A percentile compares a stretch with the other conserved stretches of the same genome.
These are phyloP conservation scores for Leptocoma aspasia DNA, from an alignment of 2,113 vertebrate genomes.

Conservation along the genomic window DNA sequence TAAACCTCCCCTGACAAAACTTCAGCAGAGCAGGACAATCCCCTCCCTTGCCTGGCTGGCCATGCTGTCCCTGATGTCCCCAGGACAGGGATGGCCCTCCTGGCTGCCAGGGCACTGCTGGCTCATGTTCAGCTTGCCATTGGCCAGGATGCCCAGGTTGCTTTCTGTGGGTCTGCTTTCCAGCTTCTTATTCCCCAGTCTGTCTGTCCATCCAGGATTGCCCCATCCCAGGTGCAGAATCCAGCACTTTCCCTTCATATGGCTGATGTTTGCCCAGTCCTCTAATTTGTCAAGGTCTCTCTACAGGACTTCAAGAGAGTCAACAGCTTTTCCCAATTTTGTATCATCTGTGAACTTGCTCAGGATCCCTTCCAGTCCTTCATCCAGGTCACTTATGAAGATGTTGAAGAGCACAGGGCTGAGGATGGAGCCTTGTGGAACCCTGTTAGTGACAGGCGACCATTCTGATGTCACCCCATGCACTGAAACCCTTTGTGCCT, in stretches of 20 bases:
- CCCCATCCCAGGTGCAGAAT: background rate
- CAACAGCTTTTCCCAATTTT: background rate
- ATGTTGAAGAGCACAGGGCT: background rate
- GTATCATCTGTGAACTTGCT: background rate
- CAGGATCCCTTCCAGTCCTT: background rate
- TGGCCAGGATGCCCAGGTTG: rapidly evolving
- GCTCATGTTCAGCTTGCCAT: rapidly evolving
- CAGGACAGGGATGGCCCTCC: background rate
- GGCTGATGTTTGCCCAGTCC: background rate
- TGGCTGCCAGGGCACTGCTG: background rate
- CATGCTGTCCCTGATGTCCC: background rate
- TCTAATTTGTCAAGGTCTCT: background rate
- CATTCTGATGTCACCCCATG: background rate
- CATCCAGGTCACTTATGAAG: background rate
- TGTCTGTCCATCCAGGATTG: background rate
- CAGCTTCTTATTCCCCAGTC: background rate
- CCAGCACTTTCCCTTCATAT: background rate
- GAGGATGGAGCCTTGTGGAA: background rate
- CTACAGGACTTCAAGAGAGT: background rate
- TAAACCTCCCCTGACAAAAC: background rate
- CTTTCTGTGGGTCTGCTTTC: rapidly evolving
- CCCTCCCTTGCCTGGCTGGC: rapidly evolving
- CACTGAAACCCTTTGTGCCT: background rate
- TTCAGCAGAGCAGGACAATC: background rate
- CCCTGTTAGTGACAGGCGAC: background rate